Conservation (phyloP, 2,797 vertebrate species). For the Falco cherrug region DNA sequence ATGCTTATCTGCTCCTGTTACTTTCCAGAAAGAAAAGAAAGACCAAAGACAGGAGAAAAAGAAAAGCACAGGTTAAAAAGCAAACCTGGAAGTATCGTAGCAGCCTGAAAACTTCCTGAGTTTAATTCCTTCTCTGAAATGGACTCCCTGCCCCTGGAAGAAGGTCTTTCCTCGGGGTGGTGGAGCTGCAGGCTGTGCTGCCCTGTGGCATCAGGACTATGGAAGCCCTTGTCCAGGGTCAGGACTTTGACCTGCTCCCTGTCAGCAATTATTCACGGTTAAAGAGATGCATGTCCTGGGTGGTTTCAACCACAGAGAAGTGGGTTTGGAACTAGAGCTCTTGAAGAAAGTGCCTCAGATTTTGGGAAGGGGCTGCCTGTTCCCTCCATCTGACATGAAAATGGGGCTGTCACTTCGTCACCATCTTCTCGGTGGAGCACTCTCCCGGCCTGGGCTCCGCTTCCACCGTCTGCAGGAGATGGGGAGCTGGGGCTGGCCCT, state of each 20-base stretch:
- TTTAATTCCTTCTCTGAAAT: not conserved
- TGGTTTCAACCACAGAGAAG: rapidly evolving
- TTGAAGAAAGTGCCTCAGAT: not conserved
- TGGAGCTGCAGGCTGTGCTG: too few species aligned
- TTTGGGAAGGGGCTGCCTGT: not conserved
- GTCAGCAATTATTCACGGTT: not conserved
- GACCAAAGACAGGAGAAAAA: not conserved
- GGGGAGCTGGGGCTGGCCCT: not conserved
- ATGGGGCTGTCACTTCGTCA: rapidly evolving
- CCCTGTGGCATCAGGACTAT: too few species aligned
- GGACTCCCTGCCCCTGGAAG: not conserved
- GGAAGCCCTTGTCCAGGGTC: not conserved
- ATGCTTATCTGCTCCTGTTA: not conserved
- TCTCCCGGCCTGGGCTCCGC: not conserved
- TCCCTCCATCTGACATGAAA: not conserved
- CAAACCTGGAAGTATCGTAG: not conserved
- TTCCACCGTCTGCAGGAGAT: not conserved
- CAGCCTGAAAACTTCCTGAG: not conserved
- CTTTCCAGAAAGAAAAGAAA: constrained; percentile 23
- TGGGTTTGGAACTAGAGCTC: not conserved
- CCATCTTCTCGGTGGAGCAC: rapidly evolving
- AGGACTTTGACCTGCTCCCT: not conserved
- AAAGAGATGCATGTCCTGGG: not conserved
- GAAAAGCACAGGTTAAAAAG: not conserved
- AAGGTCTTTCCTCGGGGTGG: not conserved